phyloP scores from a whole-genome alignment of 2,797 vertebrate species.

The Microhierax caerulescens region DNA sequence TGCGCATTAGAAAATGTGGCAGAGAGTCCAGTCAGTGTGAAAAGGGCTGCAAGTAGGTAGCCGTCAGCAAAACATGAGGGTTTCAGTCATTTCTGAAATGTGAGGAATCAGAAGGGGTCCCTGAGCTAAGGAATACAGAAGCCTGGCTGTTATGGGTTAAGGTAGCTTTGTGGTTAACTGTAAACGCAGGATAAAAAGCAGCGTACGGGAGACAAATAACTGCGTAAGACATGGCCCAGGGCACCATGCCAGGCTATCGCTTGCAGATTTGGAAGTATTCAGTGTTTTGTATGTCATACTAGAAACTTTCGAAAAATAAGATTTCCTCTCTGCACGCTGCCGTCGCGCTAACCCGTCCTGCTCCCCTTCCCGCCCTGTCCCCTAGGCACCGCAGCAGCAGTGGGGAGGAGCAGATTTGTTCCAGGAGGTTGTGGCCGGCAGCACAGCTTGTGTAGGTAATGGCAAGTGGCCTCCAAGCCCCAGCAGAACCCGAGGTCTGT shows the following conservation, averaged over 20 bases:
- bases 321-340: not conserved
- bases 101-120: not conserved
- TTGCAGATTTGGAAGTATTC: not conserved
- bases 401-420: not conserved
- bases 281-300: not conserved
- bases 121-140: not conserved
- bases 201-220: not conserved
- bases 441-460: not conserved
- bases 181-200: not conserved
- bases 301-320: not conserved
- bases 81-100: not conserved
- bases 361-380: not conserved
- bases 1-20: not conserved
- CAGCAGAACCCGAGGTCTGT: not conserved
- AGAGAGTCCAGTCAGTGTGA: accelerated
- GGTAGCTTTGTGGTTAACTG: not conserved
- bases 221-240: not conserved
- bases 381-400: not conserved
- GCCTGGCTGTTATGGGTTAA: not conserved
- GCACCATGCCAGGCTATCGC: not conserved
- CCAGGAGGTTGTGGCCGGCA: not conserved
- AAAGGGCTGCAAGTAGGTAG: not conserved
- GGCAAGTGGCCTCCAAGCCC: not conserved
- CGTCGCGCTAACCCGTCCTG: accelerated
- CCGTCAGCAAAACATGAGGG: not conserved